phyloP scores from a whole-genome alignment of 2,113 vertebrate species.

The Megaleporinus macrocephalus region DNA sequence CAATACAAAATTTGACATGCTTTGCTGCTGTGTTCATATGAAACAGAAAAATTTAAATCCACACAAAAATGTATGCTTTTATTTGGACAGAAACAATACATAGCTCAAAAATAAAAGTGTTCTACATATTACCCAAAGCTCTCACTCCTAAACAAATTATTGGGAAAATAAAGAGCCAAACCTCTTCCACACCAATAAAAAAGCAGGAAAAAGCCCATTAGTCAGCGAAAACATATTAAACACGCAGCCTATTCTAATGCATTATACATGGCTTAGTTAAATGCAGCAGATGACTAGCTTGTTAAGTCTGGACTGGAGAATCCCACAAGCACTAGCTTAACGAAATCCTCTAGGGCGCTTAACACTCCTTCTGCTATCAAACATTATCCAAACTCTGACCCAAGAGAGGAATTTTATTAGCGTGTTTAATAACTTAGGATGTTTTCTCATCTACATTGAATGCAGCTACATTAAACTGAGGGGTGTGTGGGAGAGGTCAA shows the following conservation, averaged over 20 bases:
- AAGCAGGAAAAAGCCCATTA: slow-evolving; percentile 29
- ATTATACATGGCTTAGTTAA: slow-evolving; percentile 50
- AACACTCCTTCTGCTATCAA: slow-evolving; percentile 27
- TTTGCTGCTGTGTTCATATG: too few relatives aligned
- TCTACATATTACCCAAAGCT: neutral
- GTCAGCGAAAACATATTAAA: slow-evolving; percentile 28
- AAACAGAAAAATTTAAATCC: too few relatives aligned
- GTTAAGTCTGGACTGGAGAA: slow-evolving; percentile 48
- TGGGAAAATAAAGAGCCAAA: neutral
- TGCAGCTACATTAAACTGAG: neutral
- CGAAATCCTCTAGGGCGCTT: slow-evolving; percentile 41
- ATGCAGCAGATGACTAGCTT: slow-evolving; percentile 41
- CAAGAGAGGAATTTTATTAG: slow-evolving; percentile 32
- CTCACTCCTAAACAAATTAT: neutral
- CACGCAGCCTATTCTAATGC: slow-evolving; percentile 39
- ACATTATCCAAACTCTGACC: slow-evolving; percentile 25
- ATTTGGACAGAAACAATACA: too few relatives aligned
- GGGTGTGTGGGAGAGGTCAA: too few relatives aligned
- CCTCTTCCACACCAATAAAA: neutral
- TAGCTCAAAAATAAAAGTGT: neutral
- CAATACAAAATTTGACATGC: too few relatives aligned
- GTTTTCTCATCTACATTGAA: neutral
- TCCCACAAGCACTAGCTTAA: slow-evolving; percentile 34
- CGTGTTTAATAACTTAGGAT: slow-evolving; percentile 30
- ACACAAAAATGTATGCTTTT: too few relatives aligned